Base-by-base conservation (phyloP, 2,888 invertebrate genomes). In the Holacanthella duospinosa region DNA sequence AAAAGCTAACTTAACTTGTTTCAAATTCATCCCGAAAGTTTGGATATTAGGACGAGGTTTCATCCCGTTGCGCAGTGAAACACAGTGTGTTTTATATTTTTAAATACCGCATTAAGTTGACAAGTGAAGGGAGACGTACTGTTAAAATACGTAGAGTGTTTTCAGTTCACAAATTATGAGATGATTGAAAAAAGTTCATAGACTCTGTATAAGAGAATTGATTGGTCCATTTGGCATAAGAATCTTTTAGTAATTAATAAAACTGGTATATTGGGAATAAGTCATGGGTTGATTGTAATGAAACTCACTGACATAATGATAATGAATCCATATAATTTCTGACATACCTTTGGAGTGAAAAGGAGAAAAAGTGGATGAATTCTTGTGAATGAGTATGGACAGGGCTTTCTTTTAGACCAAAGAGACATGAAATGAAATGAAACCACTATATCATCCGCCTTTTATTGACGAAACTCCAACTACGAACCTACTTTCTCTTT, bases 251-350 rank as follows among this genome's bases (percentile, higher is more conserved):
- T n/a, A n/a, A 53, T 53, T 53, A n/a, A 53, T 36, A 9, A 36
- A 36, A 36, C 16, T 36, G 36, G n/a, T n/a, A 36, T 9, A 36
- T 36, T 36, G 36, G 16, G 36, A 16, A 36, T 36, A 36, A 16
- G 16, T 36, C 9, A 36, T 6, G 6, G 9, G 9, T 16, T 36
- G 36, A 36, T 16, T 36, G 6, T 36, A 6, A 6, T 9, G 16
- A 9, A 16, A 36, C 36, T 36, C 9, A 21, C 21, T 48, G 48
- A 48, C 48, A 48, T 48, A 48, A 48, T 48, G 48, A 48, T 48
- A 48, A 48, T 21, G 48, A 48, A 48, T 48, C 48, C 48, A 48
- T 48, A 16, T 48, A 48, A 48, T 48, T 48, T 48, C 16, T 48
- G 48, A 48, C 48, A 48, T 48, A 16, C 48, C 12, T 21, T 48